Percentiles rank a stretch among this genome's conserved stretches.
phyloP scores from a whole-genome alignment of 1,140 invertebrate genomes.

The Calosoma granatense region DNA sequence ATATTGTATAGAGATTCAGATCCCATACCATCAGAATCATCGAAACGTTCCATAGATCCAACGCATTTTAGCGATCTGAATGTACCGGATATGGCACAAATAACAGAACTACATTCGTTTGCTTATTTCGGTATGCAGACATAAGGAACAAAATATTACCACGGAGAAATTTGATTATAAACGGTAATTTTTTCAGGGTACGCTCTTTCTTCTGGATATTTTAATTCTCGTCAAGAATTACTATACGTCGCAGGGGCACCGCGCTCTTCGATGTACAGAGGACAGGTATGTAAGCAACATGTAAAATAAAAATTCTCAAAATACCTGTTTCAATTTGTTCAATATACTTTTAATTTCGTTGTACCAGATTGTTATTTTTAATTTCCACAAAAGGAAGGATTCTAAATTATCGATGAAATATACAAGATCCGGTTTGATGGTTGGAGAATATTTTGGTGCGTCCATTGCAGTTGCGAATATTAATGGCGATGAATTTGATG shows the following conservation, averaged over 20 bases:
- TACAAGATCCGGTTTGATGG: constrained; percentile 34
- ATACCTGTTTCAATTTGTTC: constrained; percentile 3
- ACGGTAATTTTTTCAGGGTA: constrained; percentile 36
- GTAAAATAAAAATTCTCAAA: not conserved
- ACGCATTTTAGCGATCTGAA: constrained; percentile 10
- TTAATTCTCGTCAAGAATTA: constrained; percentile 26
- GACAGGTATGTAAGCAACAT: constrained; percentile 20
- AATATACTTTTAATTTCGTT: too few relatives aligned
- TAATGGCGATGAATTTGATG: constrained; percentile 48
- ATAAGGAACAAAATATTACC: too few relatives aligned
- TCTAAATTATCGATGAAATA: constrained; percentile 22
- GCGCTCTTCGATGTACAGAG: constrained; percentile 28
- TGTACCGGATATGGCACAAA: constrained; percentile 10
- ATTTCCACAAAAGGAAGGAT: constrained; percentile 20
- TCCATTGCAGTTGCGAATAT: constrained; percentile 47
- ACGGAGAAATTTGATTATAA: not conserved
- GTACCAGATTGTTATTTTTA: constrained; percentile 35
- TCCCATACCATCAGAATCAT: constrained; percentile 13
- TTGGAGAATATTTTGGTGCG: constrained; percentile 56
- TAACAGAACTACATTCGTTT: constrained; percentile 10
- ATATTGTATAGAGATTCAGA: constrained; percentile 18
- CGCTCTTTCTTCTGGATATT: constrained; percentile 41
- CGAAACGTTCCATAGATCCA: constrained; percentile 10
- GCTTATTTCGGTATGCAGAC: constrained; percentile 12
- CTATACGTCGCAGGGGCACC: constrained; percentile 40